Conservation (phyloP, 1,140 invertebrate genomes). For the Drosophila sp. region DNA sequence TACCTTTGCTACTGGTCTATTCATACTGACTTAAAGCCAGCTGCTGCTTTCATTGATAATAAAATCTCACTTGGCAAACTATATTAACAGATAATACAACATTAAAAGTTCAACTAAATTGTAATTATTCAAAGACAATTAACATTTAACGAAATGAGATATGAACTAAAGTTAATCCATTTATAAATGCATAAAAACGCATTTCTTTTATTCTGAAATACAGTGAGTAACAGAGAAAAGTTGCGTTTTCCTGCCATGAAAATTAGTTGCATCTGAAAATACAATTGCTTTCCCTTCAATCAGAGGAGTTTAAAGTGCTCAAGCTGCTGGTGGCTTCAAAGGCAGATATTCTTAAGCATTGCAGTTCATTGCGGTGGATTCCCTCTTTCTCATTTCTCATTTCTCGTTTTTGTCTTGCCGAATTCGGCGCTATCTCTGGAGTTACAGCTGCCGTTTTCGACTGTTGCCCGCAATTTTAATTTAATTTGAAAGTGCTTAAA, state of each 20-base stretch:
- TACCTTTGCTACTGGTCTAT: neutral
- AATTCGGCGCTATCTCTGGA: constrained; percentile 19
- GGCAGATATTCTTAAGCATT: neutral
- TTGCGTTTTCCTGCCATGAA: neutral
- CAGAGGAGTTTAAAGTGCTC: constrained; percentile 5
- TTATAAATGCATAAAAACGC: too few species aligned
- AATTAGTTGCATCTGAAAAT: neutral
- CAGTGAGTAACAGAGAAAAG: too few species aligned
- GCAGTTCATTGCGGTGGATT: too few species aligned
- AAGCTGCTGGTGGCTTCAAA: constrained; percentile 3
- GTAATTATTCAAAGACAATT: too few species aligned
- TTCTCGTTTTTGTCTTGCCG: constrained; percentile 2
- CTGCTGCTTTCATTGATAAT: neutral
- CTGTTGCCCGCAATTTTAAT: constrained; percentile 70
- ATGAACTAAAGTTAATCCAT: too few species aligned
- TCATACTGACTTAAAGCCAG: neutral
- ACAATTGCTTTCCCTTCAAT: constrained; percentile 9
- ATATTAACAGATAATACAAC: too few species aligned
- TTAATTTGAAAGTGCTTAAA: constrained; percentile 79
- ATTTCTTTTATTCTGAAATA: too few species aligned
- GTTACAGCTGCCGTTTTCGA: constrained; percentile 44
- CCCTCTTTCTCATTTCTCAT: neutral
- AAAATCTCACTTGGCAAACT: too few species aligned
- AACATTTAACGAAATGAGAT: too few species aligned
- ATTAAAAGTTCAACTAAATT: too few species aligned